phyloP scores from a whole-genome alignment of 2,797 vertebrate genomes.

The Hydrophis major region DNA sequence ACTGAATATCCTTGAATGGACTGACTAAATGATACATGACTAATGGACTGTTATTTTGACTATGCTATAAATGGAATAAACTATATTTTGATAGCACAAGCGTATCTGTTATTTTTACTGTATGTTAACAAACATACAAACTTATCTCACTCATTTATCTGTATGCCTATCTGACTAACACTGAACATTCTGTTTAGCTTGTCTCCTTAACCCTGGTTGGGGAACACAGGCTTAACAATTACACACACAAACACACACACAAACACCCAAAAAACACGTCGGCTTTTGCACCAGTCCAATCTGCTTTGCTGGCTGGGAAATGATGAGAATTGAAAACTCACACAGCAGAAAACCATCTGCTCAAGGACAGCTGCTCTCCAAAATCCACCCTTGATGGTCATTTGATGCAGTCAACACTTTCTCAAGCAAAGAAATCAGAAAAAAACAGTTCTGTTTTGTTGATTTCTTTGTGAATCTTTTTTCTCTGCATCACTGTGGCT shows the following conservation, averaged over 20 bases:
- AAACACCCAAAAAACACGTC: not conserved
- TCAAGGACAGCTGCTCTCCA: not conserved
- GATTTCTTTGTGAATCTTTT: not conserved
- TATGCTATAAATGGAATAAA: too few species aligned
- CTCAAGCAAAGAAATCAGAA: not conserved
- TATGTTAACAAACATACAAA: too few species aligned
- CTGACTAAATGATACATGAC: too few species aligned
- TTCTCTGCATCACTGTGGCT: not conserved
- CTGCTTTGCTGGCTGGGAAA: not conserved
- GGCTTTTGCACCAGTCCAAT: not conserved
- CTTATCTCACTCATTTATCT: too few species aligned
- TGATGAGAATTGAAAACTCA: not conserved
- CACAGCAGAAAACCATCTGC: not conserved
- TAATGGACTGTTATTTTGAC: too few species aligned
- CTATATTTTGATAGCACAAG: too few species aligned
- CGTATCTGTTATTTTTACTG: too few species aligned
- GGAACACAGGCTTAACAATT: too few species aligned
- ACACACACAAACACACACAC: not conserved
- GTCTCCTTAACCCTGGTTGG: too few species aligned
- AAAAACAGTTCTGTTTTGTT: not conserved
- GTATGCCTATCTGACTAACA: too few species aligned
- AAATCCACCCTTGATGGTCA: not conserved
- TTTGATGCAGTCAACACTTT: not conserved
- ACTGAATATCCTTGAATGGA: too few species aligned
- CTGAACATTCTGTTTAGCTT: too few species aligned